Evolutionary conservation across 2,113 vertebrate genomes (phyloP).

Genomic region (Onychorhynchus coronatus): DNA sequence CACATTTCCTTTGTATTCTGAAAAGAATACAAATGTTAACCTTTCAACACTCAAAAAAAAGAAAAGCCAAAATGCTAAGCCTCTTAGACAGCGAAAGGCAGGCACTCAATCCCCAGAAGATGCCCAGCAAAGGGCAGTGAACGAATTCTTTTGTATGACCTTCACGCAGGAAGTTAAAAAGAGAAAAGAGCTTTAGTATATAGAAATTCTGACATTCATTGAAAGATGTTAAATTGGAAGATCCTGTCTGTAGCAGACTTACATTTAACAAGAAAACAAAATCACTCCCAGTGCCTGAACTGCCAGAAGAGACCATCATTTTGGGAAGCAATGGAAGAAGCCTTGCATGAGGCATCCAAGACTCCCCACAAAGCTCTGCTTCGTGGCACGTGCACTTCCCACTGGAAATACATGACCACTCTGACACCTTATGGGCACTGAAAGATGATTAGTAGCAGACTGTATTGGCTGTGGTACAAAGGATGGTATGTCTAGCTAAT

Average conservation of each 20-base stretch:
- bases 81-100: not conserved
- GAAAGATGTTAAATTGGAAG: not conserved
- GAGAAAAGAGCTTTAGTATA: not conserved
- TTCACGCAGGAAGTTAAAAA: not conserved
- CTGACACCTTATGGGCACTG: not conserved
- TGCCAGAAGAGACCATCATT: not conserved
- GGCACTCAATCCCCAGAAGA: not conserved
- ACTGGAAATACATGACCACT: not conserved
- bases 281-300: not conserved
- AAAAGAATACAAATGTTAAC: not conserved
- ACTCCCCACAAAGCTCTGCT: not conserved
- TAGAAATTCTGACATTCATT: not conserved
- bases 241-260: not conserved
- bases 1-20: not conserved
- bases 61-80: not conserved
- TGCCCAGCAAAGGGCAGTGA: not conserved
- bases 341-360: not conserved
- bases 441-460: not conserved
- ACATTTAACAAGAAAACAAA: not conserved
- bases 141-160: not conserved
- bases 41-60: not conserved
- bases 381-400: not conserved
- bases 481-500: not conserved
- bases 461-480: not conserved
- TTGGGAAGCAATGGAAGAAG: not conserved